Evolutionary conservation across 2,113 vertebrate species (phyloP), one percentile per base, ranked within the genome.

Genomic region (Hoplias malabaricus): DNA sequence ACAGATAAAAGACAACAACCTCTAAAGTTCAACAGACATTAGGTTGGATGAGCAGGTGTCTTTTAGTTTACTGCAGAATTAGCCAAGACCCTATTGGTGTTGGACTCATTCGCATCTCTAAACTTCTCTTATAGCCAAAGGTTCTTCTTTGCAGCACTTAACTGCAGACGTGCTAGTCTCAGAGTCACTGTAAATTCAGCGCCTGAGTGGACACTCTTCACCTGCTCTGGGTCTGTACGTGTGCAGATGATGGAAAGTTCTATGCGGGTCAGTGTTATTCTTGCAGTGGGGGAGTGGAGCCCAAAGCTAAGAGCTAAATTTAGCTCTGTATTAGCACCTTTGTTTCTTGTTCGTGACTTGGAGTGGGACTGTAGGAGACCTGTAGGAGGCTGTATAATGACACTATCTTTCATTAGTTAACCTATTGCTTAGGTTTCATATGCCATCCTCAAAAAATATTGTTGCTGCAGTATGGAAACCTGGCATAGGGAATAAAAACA

Each of bases 201-300:
- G 46, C 33, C 27, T 13, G 27, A 3, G 14, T 63, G 56, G 43
- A 36, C 48, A 40, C 13, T 72, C 34, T 8, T 72, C 29, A 56
- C 29, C 31, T 71, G 53, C 21, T 23, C 53, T 57, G 68, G 34
- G 68, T 54, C 29, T 70, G 46, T 70, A 33, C 14, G 10, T 77
- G 34, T 54, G 59, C 19, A 34, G 21, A 27, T 42, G 50, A 75
- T 56, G 73, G 73, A 75, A 75, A 75, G 61, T 67, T 65, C 62
- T 31, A 56, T 8, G 38, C 66, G 31, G 16, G 42, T 69, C 62
- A 40, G 27, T 66, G 48, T 76, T 67, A 67, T 76, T 76, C 33
- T 68, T 67, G 40, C 33, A 67, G 48, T 31, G 27, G 23, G 34
- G 25, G 66, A 42, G 34, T 36, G 56, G 27, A 54, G 10, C 46